Percentiles rank a stretch among this genome's conserved stretches.
These are phyloP conservation scores for Triplophysa bombifrons DNA, from an alignment of 2,797 vertebrate genomes.

Conservation along the genomic window DNA sequence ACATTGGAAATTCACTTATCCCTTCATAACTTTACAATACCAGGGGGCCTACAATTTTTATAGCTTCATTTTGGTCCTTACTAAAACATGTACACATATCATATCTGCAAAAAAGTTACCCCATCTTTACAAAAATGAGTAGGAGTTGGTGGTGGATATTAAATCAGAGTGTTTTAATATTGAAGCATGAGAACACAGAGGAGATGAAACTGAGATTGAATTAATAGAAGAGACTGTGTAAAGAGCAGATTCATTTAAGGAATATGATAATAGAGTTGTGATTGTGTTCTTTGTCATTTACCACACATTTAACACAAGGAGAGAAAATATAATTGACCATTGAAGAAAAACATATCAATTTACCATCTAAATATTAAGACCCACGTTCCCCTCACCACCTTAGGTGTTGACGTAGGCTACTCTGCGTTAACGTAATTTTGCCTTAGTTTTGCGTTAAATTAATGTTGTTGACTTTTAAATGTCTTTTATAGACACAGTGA, in stretches of 20 bases:
- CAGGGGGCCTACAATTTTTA: neutral
- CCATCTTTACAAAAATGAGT: constrained; percentile 8
- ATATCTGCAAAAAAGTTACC: constrained; percentile 12
- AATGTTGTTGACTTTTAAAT: no score
- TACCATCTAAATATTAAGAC: neutral
- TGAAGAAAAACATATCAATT: neutral
- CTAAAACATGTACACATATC: constrained; percentile 33
- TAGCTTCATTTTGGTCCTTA: constrained; percentile 12
- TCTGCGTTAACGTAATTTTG: no score
- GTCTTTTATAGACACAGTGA: no score
- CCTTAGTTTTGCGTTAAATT: no score
- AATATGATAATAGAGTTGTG: no score
- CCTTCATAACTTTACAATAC: neutral
- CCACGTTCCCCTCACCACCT: no score
- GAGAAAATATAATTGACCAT: neutral
- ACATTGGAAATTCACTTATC: neutral
- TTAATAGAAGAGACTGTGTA: constrained; percentile 58
- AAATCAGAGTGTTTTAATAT: constrained; percentile 38
- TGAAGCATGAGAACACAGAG: constrained; percentile 63
- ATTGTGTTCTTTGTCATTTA: no score
- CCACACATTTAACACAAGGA: neutral
- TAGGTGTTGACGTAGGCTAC: no score
- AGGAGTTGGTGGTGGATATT: constrained; percentile 6
- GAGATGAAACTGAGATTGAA: constrained; percentile 50
- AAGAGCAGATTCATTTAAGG: neutral